Conservation (phyloP, 2,113 vertebrate species). For the Pseudonaja textilis region DNA sequence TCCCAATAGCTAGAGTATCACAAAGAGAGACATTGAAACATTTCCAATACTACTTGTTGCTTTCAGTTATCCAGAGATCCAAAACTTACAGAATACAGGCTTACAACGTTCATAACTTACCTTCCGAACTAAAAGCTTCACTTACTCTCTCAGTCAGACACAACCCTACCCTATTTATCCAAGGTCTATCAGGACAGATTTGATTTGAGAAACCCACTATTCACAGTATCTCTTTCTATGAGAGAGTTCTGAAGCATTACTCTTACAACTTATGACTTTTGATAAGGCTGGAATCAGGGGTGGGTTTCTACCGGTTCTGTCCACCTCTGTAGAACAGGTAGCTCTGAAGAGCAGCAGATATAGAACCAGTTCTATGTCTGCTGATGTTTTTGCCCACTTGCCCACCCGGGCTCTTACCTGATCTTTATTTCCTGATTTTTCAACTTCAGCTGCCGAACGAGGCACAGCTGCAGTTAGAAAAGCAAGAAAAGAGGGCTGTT, state of each 20-base stretch:
- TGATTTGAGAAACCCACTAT: not conserved
- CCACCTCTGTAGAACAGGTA: no score
- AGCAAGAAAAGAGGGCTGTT: no score
- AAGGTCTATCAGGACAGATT: not conserved
- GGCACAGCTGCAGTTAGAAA: no score
- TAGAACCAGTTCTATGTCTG: no score
- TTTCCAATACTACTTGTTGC: not conserved
- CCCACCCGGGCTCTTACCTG: no score
- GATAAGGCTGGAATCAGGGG: not conserved
- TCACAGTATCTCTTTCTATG: not conserved
- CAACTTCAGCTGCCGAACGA: no score
- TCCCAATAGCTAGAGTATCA: not conserved
- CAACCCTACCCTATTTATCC: not conserved
- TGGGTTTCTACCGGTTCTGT: no score
- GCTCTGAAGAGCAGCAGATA: no score
- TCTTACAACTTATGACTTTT: not conserved
- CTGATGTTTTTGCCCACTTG: no score
- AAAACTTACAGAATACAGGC: not conserved
- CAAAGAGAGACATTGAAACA: not conserved
- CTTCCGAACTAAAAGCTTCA: not conserved
- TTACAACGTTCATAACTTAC: not conserved
- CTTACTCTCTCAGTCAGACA: not conserved
- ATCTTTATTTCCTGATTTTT: no score
- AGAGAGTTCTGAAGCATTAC: not conserved
- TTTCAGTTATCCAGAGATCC: not conserved